Conservation (phyloP, 2,113 vertebrate genomes). For the Castor canadensis region DNA sequence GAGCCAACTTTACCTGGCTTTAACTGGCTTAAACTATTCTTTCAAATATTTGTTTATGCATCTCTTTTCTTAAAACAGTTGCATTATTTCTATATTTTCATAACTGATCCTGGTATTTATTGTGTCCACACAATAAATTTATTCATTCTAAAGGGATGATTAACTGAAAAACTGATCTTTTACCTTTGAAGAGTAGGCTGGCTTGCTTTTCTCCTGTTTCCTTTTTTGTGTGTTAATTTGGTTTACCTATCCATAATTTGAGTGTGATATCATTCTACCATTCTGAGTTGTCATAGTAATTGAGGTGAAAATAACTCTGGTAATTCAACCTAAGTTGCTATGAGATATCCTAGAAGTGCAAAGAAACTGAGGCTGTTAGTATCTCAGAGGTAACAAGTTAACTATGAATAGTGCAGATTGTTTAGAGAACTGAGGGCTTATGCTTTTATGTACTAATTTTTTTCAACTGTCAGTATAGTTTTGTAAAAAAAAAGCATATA, state of each 20-base stretch:
- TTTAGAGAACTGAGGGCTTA: not conserved
- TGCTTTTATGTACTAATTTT: not conserved
- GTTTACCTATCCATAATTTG: not conserved
- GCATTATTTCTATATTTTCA: not conserved
- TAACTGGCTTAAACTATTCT: not conserved
- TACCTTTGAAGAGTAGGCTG: not conserved
- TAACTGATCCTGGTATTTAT: not conserved
- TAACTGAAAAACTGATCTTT: not conserved
- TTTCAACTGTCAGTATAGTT: not conserved
- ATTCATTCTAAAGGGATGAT: not conserved
- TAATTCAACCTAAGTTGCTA: not conserved
- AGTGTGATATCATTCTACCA: not conserved
- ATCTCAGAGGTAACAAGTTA: not conserved
- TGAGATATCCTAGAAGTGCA: not conserved
- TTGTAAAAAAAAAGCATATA: not conserved
- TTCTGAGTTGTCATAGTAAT: not conserved
- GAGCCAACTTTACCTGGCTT: too few species aligned
- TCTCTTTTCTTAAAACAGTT: not conserved
- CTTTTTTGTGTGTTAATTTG: not conserved
- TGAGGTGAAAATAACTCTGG: not conserved
- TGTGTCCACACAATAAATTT: not conserved
- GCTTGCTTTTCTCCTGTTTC: not conserved
- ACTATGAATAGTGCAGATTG: not conserved
- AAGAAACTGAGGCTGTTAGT: not conserved
- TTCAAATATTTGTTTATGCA: not conserved